Evolutionary conservation across 2,888 invertebrate species (phyloP), one percentile per base, ranked within the genome.

Genomic region (Pterobdella sp.): DNA sequence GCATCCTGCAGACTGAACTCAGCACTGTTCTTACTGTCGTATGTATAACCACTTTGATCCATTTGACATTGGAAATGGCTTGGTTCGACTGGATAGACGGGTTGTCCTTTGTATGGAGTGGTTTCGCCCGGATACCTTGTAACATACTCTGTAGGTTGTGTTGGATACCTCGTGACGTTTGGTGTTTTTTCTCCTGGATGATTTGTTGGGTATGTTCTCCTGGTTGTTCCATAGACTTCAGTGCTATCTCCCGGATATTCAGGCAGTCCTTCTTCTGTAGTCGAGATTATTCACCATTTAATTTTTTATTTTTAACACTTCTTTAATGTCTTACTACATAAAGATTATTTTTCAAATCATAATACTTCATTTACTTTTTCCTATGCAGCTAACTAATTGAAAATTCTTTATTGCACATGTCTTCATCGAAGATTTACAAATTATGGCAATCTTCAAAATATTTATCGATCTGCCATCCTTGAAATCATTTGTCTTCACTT

Each of bases 41-140:
- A 56, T 26, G 60, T 56, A 26, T 56, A 56, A 22, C 10, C 60
- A 26, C 60, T 56, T 26, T 56, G 60, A 56, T 56, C 60, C 60
- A n/a, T 56, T 7, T 7, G 60, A 26, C 60, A 56, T 56, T 56
- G 18, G n/a, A 56, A 56, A 22, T 56, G 60, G n/a, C 26, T 26
- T 56, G 60, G 60, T 56, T 56, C 26, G 14, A 56, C 60, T 26
- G n/a, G 60, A 18, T 42, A 18, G 7, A 14, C 14, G n/a, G 18
- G 26, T 22, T 56, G 4, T 7, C n/a, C 26, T 26, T 56, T 22
- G 60, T 56, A 56, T 56, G 60, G 60, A 56, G 60, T 56, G 60
- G 60, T 56, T 56, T 56, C 10, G 26, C 60, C 60, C 18, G 60
- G 10, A n/a, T 56, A 56, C n/a, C 26, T 56, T 26, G 60, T 56